Evolutionary conservation across 2,797 vertebrate genomes (phyloP), one percentile per base, ranked within the genome.

Genomic region (Girardinus metallicus): DNA sequence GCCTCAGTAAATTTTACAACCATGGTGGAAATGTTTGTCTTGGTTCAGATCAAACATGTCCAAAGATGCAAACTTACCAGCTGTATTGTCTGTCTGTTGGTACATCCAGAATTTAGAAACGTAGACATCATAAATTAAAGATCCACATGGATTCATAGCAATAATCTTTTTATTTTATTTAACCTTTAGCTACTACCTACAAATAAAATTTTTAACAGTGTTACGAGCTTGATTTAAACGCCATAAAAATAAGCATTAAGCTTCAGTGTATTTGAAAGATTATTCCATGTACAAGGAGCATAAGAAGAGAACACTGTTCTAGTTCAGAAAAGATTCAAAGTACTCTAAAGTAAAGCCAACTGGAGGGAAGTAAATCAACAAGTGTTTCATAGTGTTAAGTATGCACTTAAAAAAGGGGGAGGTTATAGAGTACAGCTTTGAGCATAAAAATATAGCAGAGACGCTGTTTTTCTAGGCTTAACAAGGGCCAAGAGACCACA

Each of bases 1-100:
- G 64, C 64, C 18, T 70, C 21, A 43, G 36, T 70, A 70, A 70
- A 43, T 43, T 70, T 70, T 43, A 70, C 78, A 57, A 66, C 82
- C 68, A 53, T 49, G 62, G 83, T 85, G 78, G 83, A 89, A 87
- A 83, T 85, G 79, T 91, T 91, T 91, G 82, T 49, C 49, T 76
- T 57, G 82, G 68, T 83, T 78, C 3, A 1, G 75, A 83, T 89
- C 44, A 83, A 87, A 86, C 62, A 68, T 83, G 88, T 86, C 88
- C 85, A 47, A 49, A 41, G 83, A 73, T 71, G 46, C 85, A 47
- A 79, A 85, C 29, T 68, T 41, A n/a, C 73, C 83, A 43, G 62
- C 75, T 31, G 41, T 5, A 39, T 1, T 21, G 2, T 72, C 5
- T 70, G 15, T 76, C 66, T 43, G 16, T 76, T 53, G 68, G 46